Conservation (phyloP, 2,888 invertebrate genomes). For the Agriopis leucophaearia region DNA sequence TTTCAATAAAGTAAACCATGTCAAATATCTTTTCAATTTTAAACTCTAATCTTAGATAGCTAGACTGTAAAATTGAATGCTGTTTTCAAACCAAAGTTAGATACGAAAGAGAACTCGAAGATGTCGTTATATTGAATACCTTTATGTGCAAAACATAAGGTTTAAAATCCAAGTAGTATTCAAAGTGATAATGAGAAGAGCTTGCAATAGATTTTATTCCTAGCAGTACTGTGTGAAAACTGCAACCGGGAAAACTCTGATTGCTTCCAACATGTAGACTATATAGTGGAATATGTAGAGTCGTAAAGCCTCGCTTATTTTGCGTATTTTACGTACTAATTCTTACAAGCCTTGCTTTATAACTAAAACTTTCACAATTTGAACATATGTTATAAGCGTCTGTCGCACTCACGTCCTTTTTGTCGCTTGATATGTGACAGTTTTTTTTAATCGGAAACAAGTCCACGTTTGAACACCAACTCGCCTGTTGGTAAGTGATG, state of each 20-base stretch:
- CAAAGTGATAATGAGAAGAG: constrained; percentile 16
- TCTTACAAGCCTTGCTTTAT: not conserved
- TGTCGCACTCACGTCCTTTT: too few species aligned
- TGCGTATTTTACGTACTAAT: not conserved
- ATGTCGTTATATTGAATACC: constrained; percentile 4
- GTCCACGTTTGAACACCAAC: too few species aligned
- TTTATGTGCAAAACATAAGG: not conserved
- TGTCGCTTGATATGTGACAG: too few species aligned
- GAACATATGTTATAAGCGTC: too few species aligned
- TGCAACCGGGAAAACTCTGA: constrained; percentile 9
- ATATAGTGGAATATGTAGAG: not conserved
- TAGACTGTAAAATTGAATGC: constrained; percentile 11
- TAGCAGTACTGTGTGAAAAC: constrained; percentile 24
- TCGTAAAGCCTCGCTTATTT: not conserved
- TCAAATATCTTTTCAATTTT: not conserved
- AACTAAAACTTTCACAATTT: not conserved
- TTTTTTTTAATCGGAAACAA: too few species aligned
- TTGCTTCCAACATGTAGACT: constrained; percentile 6
- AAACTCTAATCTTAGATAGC: not conserved
- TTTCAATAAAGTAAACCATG: constrained; percentile 29
- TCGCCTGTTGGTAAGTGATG: too few species aligned
- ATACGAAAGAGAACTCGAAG: constrained; percentile 1
- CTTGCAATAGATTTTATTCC: constrained; percentile 26
- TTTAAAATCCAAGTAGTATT: not conserved
- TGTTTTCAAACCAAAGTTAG: constrained; percentile 5